A percentile compares a stretch with the other conserved stretches of the same genome.
Evolutionary conservation across 1,140 invertebrate species (phyloP).

Genomic region (Penaeus indicus): DNA sequence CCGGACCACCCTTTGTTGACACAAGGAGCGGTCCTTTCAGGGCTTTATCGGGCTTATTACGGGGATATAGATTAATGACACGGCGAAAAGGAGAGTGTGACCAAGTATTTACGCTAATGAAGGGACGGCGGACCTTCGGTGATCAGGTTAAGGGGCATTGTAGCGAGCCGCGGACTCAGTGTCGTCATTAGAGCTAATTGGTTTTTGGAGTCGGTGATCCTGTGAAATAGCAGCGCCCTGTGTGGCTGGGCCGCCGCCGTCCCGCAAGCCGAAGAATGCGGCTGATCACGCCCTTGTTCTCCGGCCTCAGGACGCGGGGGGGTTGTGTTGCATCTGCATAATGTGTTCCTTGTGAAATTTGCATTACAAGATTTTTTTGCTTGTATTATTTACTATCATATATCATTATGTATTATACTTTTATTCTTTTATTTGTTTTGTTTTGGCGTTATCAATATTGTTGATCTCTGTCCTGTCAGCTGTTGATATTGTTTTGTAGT

Average conservation of each 20-base stretch:
- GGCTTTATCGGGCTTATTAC: slow-evolving; percentile 51
- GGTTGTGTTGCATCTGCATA: too few species aligned
- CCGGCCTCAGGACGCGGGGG: too few species aligned
- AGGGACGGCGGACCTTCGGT: slow-evolving; percentile 46
- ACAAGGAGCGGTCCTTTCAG: slow-evolving; percentile 36
- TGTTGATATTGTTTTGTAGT: too few species aligned
- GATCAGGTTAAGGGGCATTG: slow-evolving; percentile 58
- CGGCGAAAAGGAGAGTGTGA: slow-evolving; percentile 55
- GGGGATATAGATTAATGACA: slow-evolving; percentile 59
- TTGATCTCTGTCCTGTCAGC: too few species aligned
- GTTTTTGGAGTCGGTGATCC: slow-evolving; percentile 51
- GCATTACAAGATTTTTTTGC: too few species aligned
- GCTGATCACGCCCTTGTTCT: too few species aligned
- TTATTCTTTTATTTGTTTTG: too few species aligned
- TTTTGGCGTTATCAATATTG: too few species aligned
- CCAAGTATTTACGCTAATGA: slow-evolving; percentile 55
- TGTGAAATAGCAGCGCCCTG: background rate
- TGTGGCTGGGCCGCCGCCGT: background rate
- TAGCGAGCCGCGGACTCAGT: slow-evolving; percentile 34
- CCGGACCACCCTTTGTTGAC: slow-evolving; percentile 42
- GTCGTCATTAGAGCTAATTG: slow-evolving; percentile 59
- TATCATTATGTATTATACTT: too few species aligned
- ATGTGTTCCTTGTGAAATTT: too few species aligned
- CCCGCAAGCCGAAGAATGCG: background rate
- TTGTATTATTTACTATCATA: too few species aligned